Base-by-base conservation (phyloP, 1,140 invertebrate genomes). In the Leptoteleia sp. region DNA sequence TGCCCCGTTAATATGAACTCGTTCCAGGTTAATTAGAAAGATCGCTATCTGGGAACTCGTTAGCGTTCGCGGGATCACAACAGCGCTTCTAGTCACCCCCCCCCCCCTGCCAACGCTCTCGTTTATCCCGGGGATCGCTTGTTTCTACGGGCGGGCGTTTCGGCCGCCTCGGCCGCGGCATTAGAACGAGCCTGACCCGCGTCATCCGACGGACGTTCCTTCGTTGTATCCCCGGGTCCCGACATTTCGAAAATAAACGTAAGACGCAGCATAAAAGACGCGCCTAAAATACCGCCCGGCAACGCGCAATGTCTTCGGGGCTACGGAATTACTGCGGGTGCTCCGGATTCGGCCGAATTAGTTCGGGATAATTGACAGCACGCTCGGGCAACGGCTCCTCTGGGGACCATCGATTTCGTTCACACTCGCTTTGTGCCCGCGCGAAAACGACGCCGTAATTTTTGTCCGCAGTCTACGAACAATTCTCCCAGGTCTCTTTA, bases 1-100 rank as follows among this genome's bases (percentile, higher is more conserved):
- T n/a, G n/a, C n/a, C n/a, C 27, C 38, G 12, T 5, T 25, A n/a
- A 38, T 71, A 65, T 77, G 55, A 73, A 73, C 76, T 79, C 48
- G 54, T 72, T 55, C 4, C 16, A 40, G 27, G 61, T 79, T 75
- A 75, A 79, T 79, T 79, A 79, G 50, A 65, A 59, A 68, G 76
- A 75, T 79, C 42, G 45, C 42, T 59, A 79, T 79, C 76, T 35
- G 25, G 25, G 15, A 29, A 67, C 57, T 70, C 43, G 70, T 75
- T 67, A 67, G 37, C 38, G 31, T 31, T 38, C 37, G 54, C 22
- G 29, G 35, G n/a, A 59, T 45, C 31, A 16, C 43, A 31, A 79
- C 52, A 79, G 48, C 43, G 61, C 40, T 16, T 54, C 38, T 52
- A 45, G 35, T 65, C n/a, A n/a, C n/a, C n/a, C n/a, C n/a, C n/a